phyloP scores from a whole-genome alignment of 2,888 invertebrate genomes.

The Tipula vernalis region DNA sequence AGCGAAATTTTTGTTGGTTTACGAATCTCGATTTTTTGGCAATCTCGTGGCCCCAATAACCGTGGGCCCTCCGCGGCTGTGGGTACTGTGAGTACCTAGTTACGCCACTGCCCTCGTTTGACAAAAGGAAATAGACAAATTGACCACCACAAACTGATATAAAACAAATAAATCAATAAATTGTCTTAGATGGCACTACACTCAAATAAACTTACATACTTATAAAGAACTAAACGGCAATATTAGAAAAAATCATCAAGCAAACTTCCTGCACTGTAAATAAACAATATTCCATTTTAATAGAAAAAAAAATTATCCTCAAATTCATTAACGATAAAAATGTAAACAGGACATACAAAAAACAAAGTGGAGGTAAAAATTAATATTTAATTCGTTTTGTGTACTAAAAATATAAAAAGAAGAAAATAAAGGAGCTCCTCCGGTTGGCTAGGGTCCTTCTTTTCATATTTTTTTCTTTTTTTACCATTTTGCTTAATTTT shows the following conservation, averaged over 20 bases:
- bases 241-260: background rate
- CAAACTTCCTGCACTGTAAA: background rate
- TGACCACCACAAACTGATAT: no score
- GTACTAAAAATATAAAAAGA: background rate
- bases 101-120: no score
- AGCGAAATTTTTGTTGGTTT: no score
- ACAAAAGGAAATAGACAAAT: no score
- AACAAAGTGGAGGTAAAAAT: background rate
- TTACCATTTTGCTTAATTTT: background rate
- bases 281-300: background rate
- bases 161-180: background rate
- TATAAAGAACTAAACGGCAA: background rate
- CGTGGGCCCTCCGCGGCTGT: no score
- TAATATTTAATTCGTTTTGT: constrained; percentile 9
- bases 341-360: constrained; percentile 7
- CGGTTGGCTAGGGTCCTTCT: background rate
- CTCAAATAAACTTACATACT: no score
- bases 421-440: background rate
- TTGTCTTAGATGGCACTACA: no score
- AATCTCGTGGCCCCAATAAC: no score
- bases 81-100: no score
- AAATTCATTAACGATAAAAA: constrained; percentile 8
- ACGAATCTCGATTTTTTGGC: no score
- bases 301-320: background rate
- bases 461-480: background rate